Evolutionary conservation across 1,140 invertebrate species (phyloP).

Genomic region (Lasaia peninsularis): DNA sequence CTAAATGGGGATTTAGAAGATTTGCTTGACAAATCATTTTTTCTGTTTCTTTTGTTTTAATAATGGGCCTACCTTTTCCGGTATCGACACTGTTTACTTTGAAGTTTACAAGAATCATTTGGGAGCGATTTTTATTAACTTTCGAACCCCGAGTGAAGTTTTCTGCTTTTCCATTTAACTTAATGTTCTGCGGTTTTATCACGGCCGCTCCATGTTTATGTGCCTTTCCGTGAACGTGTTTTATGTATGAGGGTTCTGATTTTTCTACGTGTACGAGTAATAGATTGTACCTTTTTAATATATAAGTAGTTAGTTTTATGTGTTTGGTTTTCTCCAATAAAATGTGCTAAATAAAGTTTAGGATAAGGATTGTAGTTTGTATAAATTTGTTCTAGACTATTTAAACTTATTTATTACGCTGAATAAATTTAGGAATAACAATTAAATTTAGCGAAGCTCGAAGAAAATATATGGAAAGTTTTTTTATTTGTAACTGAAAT

Average conservation of each 20-base stretch:
- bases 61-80: slow-evolving; percentile 27
- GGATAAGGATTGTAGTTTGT: no score
- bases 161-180: slow-evolving; percentile 38
- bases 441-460: no score
- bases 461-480: no score
- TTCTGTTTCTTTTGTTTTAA: slow-evolving; percentile 51
- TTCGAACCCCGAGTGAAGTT: slow-evolving; percentile 34
- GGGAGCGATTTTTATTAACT: slow-evolving; percentile 70
- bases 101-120: slow-evolving; percentile 56
- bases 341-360: not conserved
- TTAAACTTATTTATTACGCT: no score
- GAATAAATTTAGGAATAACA: no score
- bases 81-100: slow-evolving; percentile 55
- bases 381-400: no score
- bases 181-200: slow-evolving; percentile 47
- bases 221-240: not conserved
- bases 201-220: slow-evolving; percentile 43
- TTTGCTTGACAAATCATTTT: slow-evolving; percentile 72
- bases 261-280: not conserved
- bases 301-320: not conserved
- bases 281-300: slow-evolving; percentile 3
- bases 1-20: slow-evolving; percentile 44
- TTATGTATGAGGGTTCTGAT: slow-evolving; percentile 1
- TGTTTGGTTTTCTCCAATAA: not conserved
- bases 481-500: no score